These are phyloP conservation scores for Orcinus orca DNA, from an alignment of 2,113 vertebrate species.

Conservation along the genomic window DNA sequence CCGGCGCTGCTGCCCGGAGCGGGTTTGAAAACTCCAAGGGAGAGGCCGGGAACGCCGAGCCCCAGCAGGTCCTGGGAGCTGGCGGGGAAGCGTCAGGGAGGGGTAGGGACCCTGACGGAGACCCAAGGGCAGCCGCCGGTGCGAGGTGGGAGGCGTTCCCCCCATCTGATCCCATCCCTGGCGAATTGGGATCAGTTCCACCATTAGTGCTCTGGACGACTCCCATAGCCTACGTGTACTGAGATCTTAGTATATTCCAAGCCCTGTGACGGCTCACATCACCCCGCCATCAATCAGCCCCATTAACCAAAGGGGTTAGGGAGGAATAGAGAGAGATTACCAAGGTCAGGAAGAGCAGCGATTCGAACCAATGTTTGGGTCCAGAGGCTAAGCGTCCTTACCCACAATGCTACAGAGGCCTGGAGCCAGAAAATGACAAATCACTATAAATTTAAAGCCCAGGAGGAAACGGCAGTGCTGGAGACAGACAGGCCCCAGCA, in stretches of 20 bases:
- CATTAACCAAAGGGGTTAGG: background rate
- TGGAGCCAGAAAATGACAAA: background rate
- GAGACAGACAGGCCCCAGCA: background rate
- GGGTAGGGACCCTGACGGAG: background rate
- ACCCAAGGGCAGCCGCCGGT: background rate
- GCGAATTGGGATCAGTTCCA: background rate
- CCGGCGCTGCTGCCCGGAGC: background rate
- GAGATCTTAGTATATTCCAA: background rate
- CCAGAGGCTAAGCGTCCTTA: background rate
- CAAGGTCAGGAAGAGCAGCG: background rate
- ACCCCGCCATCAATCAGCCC: background rate
- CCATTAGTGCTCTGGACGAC: background rate
- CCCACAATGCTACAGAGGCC: background rate
- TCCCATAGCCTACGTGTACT: background rate
- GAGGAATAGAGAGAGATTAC: background rate
- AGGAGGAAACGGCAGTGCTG: background rate
- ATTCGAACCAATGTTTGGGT: background rate
- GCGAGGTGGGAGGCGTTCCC: background rate
- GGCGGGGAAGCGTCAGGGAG: background rate
- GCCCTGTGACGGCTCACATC: background rate
- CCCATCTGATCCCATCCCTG: background rate
- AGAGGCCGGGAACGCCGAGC: slow-evolving; percentile 23
- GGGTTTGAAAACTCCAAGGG: slow-evolving; percentile 82
- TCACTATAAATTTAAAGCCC: background rate
- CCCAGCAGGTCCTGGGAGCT: slow-evolving; percentile 14